Percentiles rank a stretch among this genome's conserved stretches.
phyloP scores from a whole-genome alignment of 2,797 vertebrate genomes.

The Perodicticus potto region DNA sequence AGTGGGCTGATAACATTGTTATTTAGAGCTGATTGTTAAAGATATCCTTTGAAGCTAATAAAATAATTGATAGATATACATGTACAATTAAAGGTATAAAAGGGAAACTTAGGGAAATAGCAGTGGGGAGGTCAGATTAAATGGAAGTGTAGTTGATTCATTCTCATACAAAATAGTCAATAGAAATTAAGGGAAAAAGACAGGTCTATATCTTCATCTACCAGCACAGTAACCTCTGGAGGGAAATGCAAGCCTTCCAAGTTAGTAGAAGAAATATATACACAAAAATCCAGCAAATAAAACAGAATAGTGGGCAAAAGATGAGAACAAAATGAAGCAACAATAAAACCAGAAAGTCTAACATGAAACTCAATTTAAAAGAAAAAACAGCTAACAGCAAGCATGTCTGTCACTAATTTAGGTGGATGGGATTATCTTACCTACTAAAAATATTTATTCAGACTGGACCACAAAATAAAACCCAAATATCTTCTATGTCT shows the following conservation, averaged over 20 bases:
- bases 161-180: slow-evolving; percentile 30
- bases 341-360: slow-evolving; percentile 65
- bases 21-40: background rate
- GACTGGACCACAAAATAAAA: slow-evolving; percentile 52
- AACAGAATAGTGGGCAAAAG: slow-evolving; percentile 66
- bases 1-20: background rate
- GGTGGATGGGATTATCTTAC: slow-evolving; percentile 50
- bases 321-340: slow-evolving; percentile 59
- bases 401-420: slow-evolving; percentile 66
- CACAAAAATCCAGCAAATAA: slow-evolving; percentile 62
- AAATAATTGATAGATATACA: background rate
- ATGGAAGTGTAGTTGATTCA: slow-evolving; percentile 15
- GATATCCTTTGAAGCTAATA: slow-evolving; percentile 38
- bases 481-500: slow-evolving; percentile 47
- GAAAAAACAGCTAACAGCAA: slow-evolving; percentile 41
- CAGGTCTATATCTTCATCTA: background rate
- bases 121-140: background rate
- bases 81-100: slow-evolving; percentile 13
- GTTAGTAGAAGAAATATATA: slow-evolving; percentile 66
- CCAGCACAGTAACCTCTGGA: background rate
- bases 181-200: background rate
- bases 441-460: slow-evolving; percentile 66
- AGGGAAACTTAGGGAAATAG: slow-evolving; percentile 17
- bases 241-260: slow-evolving; percentile 43
- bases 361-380: slow-evolving; percentile 69